Conservation (phyloP, 2,113 vertebrate genomes). For the Thermophis baileyi region DNA sequence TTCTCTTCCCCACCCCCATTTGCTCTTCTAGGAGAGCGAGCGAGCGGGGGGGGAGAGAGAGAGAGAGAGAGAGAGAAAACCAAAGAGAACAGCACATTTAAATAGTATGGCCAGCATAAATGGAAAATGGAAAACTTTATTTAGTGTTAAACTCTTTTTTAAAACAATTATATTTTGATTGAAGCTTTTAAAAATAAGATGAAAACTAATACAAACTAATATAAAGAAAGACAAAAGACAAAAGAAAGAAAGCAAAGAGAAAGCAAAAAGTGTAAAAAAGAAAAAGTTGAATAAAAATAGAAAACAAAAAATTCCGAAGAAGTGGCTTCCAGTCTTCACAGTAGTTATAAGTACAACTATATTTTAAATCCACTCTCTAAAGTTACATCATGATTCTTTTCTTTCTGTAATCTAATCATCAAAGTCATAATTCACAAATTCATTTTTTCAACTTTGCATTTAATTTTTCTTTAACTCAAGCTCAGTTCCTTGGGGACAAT, state of each 20-base stretch:
- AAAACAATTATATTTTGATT: background rate
- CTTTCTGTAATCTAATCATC: background rate
- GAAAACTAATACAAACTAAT: background rate
- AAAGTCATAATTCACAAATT: background rate
- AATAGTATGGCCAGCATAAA: background rate
- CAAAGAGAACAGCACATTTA: background rate
- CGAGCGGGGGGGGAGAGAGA: too few species aligned
- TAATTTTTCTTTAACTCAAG: background rate
- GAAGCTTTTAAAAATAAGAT: background rate
- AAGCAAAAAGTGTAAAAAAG: background rate
- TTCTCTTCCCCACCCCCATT: too few species aligned
- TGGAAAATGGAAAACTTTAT: background rate
- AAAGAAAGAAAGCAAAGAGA: background rate
- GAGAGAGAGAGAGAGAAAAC: too few species aligned
- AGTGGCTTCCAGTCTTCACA: background rate
- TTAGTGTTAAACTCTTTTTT: background rate
- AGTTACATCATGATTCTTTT: background rate
- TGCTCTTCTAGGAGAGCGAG: too few species aligned
- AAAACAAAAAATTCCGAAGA: background rate
- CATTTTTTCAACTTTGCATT: background rate
- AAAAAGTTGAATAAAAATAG: background rate
- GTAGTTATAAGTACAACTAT: background rate
- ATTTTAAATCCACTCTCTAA: background rate
- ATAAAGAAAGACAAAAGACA: background rate
- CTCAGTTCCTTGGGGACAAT: background rate